Percentiles rank a stretch among this genome's conserved stretches.
Conservation (phyloP, 2,797 vertebrate species). For the Malacoctenus gilli region DNA sequence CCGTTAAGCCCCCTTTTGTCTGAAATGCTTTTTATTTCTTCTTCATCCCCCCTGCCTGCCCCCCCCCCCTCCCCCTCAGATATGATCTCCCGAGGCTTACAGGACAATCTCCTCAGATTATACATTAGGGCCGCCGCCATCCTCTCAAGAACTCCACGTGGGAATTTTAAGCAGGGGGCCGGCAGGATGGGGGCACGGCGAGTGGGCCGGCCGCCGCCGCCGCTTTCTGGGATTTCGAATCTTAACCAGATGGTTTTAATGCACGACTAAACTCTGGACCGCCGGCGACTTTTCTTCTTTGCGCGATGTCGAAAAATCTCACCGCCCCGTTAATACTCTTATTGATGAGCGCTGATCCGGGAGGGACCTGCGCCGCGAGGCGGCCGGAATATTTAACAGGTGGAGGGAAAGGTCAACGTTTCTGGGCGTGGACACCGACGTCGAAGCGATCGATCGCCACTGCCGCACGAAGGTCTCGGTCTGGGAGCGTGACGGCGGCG, state of each 20-base stretch:
- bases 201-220: slow-evolving; percentile 47
- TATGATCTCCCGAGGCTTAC: slow-evolving; percentile 69
- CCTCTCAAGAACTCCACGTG: slow-evolving; percentile 60
- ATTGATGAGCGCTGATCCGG: slow-evolving; percentile 45
- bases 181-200: slow-evolving; percentile 45
- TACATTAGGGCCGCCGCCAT: slow-evolving; percentile 67
- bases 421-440: too few relatives aligned
- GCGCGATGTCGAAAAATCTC: slow-evolving; percentile 54
- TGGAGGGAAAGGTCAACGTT: too few relatives aligned
- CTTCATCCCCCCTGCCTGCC: slow-evolving; percentile 24
- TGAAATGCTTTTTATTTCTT: slow-evolving; percentile 67
- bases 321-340: slow-evolving; percentile 49
- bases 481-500: too few relatives aligned
- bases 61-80: too few relatives aligned
- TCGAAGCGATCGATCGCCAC: too few relatives aligned
- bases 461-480: too few relatives aligned
- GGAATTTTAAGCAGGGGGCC: slow-evolving; percentile 65
- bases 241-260: slow-evolving; percentile 67
- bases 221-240: slow-evolving; percentile 54
- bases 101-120: slow-evolving; percentile 73
- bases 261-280: slow-evolving; percentile 56
- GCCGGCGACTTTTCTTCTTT: slow-evolving; percentile 30
- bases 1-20: slow-evolving; percentile 62
- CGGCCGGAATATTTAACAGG: too few relatives aligned
- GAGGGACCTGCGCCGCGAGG: too few relatives aligned